Percentiles rank a stretch among this genome's conserved stretches.
phyloP scores from a whole-genome alignment of 2,888 invertebrate species.

The Lymantria dispar region DNA sequence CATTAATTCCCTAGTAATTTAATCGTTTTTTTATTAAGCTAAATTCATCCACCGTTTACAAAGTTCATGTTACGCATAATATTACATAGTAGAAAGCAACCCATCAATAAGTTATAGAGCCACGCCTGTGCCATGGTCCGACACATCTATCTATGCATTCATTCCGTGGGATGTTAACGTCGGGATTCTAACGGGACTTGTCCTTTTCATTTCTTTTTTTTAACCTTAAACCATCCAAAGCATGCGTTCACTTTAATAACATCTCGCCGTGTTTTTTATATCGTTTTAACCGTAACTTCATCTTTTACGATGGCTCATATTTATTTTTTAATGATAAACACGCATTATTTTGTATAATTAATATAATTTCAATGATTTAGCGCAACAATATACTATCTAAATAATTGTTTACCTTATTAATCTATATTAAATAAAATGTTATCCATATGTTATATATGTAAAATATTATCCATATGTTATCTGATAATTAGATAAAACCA shows the following conservation, averaged over 20 bases:
- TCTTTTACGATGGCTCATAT: background rate
- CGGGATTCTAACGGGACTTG: conserved; percentile 71
- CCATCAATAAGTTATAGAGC: conserved; percentile 14
- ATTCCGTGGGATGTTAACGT: conserved; percentile 58
- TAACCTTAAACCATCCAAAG: conserved; percentile 51
- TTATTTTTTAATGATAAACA: background rate
- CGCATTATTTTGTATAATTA: background rate
- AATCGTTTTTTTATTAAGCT: no score
- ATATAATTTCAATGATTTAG: no score
- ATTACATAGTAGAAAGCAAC: conserved; percentile 27
- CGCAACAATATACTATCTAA: no score
- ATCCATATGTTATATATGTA: no score
- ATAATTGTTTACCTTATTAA: no score
- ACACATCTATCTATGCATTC: conserved; percentile 23
- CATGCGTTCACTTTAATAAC: conserved; percentile 76
- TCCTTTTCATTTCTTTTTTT: conserved; percentile 66
- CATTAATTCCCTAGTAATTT: no score
- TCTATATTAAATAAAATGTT: no score
- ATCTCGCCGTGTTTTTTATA: conserved; percentile 25
- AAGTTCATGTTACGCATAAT: background rate
- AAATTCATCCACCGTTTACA: background rate
- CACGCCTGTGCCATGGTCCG: conserved; percentile 2
- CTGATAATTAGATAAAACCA: no score
- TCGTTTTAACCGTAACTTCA: conserved; percentile 3
- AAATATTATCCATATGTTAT: no score